Conservation (phyloP, 2,888 invertebrate genomes). For the Euplagia quadripunctaria region DNA sequence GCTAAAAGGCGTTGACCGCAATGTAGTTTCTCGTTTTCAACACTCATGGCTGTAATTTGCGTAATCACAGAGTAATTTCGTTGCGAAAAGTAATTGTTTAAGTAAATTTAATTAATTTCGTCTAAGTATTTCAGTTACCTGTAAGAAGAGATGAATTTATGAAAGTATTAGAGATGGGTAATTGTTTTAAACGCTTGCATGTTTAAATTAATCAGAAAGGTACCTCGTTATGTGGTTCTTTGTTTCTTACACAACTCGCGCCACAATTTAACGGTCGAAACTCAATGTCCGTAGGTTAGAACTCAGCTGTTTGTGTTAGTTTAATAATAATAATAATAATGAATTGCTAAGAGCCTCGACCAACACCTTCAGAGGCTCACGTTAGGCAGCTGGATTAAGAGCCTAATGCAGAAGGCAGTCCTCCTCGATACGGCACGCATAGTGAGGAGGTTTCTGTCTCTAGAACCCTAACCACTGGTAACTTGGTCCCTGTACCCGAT, state of each 20-base stretch:
- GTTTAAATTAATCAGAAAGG: background rate
- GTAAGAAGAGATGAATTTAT: conserved; percentile 10
- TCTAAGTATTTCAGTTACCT: conserved; percentile 21
- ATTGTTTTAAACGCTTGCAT: conserved; percentile 12
- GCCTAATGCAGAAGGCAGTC: no score
- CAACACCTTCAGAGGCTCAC: no score
- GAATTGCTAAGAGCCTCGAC: no score
- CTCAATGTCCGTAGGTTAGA: no score
- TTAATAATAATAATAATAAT: no score
- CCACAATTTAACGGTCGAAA: no score
- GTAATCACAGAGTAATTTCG: conserved; percentile 43
- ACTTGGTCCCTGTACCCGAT: no score
- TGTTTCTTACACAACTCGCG: background rate
- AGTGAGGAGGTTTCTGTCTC: no score
- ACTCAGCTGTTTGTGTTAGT: no score
- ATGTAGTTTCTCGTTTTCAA: conserved; percentile 50
- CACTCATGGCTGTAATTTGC: conserved; percentile 45
- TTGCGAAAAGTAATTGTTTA: conserved; percentile 42
- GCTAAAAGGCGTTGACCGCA: conserved; percentile 48
- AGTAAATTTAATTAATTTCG: conserved; percentile 20
- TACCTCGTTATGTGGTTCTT: background rate
- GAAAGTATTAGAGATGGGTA: conserved; percentile 12
- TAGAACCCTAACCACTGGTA: no score
- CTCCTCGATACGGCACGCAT: no score
- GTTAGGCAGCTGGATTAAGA: no score